A percentile compares a stretch with the other conserved stretches of the same genome.
Conservation (phyloP, 2,113 vertebrate species). For the Pterocles orientalis region DNA sequence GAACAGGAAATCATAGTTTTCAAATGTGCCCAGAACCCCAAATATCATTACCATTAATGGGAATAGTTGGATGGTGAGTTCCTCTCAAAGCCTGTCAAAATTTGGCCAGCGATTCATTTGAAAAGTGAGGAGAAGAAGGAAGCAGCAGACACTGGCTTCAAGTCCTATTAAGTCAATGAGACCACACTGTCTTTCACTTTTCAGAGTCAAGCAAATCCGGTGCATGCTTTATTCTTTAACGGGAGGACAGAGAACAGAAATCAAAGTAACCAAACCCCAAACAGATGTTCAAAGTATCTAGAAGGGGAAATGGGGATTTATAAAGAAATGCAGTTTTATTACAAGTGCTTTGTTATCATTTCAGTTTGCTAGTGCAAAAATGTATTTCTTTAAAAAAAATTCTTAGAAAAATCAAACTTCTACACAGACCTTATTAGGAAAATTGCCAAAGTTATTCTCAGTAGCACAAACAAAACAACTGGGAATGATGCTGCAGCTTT, state of each 20-base stretch:
- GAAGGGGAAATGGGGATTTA: too few relatives aligned
- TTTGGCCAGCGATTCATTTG: not conserved
- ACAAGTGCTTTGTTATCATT: not conserved
- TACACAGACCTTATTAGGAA: not conserved
- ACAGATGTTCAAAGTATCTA: not conserved
- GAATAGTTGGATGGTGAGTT: not conserved
- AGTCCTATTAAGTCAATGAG: too few relatives aligned
- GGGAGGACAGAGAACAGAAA: not conserved
- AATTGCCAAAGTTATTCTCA: not conserved
- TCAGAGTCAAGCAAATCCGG: too few relatives aligned
- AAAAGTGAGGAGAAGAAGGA: not conserved
- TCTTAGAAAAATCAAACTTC: not conserved
- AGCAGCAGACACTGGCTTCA: too few relatives aligned
- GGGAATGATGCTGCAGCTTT: not conserved
- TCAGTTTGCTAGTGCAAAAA: not conserved
- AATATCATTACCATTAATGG: not conserved
- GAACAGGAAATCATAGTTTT: not conserved
- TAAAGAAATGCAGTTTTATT: not conserved
- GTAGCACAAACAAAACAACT: not conserved
- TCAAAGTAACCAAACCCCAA: too few relatives aligned
- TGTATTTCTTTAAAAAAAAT: not conserved
- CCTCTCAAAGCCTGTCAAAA: not conserved
- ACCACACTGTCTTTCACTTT: too few relatives aligned
- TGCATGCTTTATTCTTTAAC: not conserved
- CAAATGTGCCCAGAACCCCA: not conserved